These are phyloP conservation scores for Eulithis testata DNA, from an alignment of 2,888 invertebrate species.

Conservation along the genomic window DNA sequence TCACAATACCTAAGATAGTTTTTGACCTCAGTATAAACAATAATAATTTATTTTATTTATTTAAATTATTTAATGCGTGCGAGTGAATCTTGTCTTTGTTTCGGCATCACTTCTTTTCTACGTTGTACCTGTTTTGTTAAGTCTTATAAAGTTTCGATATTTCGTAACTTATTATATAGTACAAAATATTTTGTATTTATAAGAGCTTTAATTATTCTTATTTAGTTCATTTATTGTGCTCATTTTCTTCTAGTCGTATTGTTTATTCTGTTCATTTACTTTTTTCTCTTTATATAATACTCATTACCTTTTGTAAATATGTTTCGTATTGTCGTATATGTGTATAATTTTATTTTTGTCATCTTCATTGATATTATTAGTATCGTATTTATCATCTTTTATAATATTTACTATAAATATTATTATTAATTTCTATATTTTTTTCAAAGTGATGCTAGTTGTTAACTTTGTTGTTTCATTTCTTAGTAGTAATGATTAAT, in stretches of 20 bases:
- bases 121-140: constrained; percentile 68
- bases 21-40: constrained; percentile 72
- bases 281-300: constrained; percentile 29
- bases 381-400: constrained; percentile 44
- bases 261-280: constrained; percentile 40
- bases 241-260: constrained; percentile 59
- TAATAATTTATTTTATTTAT: constrained; percentile 80
- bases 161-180: constrained; percentile 52
- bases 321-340: constrained; percentile 71
- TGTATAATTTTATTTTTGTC: constrained; percentile 74
- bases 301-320: constrained; percentile 75
- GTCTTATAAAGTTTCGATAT: constrained; percentile 27
- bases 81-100: constrained; percentile 71
- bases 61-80: constrained; percentile 68
- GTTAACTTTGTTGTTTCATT: constrained; percentile 31
- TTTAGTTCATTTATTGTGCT: constrained; percentile 57
- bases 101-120: constrained; percentile 53
- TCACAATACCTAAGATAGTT: constrained; percentile 28
- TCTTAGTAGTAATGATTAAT: constrained; percentile 42
- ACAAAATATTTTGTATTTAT: constrained; percentile 58
- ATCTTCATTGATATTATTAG: constrained; percentile 59
- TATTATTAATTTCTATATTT: constrained; percentile 19
- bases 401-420: constrained; percentile 44
- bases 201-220: constrained; percentile 66
- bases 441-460: constrained; percentile 38